These are phyloP conservation scores for Cisticola juncidis DNA, from an alignment of 2,113 vertebrate species.

Conservation along the genomic window DNA sequence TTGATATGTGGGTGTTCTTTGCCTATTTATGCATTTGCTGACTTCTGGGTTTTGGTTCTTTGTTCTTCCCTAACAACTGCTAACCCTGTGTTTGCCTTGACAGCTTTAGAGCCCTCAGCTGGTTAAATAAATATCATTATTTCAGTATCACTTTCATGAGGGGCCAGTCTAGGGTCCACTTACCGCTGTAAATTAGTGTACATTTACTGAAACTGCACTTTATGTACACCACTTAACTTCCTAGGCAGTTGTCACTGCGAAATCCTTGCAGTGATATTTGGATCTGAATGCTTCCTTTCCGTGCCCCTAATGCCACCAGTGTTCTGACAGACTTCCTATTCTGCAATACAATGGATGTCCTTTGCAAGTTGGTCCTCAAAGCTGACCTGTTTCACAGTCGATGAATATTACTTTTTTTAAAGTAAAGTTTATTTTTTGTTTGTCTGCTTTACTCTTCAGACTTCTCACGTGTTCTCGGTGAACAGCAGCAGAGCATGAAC, in stretches of 20 bases:
- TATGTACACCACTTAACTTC: not conserved
- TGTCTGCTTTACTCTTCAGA: not conserved
- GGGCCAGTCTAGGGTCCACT: not conserved
- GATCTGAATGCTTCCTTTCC: not conserved
- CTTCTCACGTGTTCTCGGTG: not conserved
- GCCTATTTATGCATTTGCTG: not conserved
- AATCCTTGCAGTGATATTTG: not conserved
- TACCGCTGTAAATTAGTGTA: not conserved
- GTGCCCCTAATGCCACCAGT: not conserved
- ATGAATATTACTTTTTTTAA: not conserved
- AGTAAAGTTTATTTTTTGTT: not conserved
- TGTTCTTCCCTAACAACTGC: not conserved
- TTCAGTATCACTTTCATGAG: not conserved
- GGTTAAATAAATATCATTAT: not conserved
- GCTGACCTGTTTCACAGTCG: not conserved
- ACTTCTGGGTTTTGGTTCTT: not conserved
- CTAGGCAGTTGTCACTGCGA: not conserved
- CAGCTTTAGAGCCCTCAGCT: not conserved
- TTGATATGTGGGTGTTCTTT: not conserved
- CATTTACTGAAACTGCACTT: not conserved
- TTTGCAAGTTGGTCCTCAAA: not conserved
- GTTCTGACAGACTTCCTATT: not conserved
- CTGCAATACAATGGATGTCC: not conserved
- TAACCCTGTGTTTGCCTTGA: not conserved
- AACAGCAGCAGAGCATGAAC: not conserved